These are phyloP conservation scores for Melanotaenia duboulayi DNA, from an alignment of 2,113 vertebrate species.

Conservation along the genomic window DNA sequence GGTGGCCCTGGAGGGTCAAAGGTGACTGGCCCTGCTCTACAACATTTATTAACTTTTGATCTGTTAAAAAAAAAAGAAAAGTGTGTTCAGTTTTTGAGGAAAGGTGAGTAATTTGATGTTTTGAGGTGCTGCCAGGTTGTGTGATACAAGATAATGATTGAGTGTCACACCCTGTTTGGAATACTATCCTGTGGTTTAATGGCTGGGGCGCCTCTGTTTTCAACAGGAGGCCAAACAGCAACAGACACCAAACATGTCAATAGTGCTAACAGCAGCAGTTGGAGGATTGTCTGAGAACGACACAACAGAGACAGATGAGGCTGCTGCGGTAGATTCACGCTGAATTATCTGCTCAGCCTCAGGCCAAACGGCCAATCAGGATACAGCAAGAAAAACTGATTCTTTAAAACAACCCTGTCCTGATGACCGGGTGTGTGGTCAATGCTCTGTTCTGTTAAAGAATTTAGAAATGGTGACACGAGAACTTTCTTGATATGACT, in stretches of 20 bases:
- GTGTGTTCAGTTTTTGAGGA: no score
- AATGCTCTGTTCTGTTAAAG: no score
- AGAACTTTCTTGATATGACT: no score
- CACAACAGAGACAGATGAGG: constrained; percentile 58
- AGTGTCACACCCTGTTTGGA: neutral
- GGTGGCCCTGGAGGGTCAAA: no score
- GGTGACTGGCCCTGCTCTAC: no score
- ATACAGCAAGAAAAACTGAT: constrained; percentile 43
- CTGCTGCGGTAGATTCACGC: constrained; percentile 47
- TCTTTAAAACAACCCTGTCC: no score
- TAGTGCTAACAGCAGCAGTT: constrained; percentile 34
- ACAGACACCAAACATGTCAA: constrained; percentile 47
- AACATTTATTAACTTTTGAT: no score
- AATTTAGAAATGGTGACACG: no score
- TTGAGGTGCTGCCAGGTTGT: no score
- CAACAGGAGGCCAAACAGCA: constrained; percentile 29
- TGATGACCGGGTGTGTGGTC: no score
- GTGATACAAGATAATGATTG: constrained; percentile 38
- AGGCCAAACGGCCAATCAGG: constrained; percentile 50
- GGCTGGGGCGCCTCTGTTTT: constrained; percentile 12
- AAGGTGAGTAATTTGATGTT: no score
- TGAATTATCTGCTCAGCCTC: constrained; percentile 54
- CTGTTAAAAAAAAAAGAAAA: no score
- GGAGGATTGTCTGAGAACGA: constrained; percentile 34
- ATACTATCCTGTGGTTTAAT: neutral